Evolutionary conservation across 2,888 invertebrate genomes (phyloP), one percentile per base, ranked within the genome.

Genomic region (Cloeon dipterum): DNA sequence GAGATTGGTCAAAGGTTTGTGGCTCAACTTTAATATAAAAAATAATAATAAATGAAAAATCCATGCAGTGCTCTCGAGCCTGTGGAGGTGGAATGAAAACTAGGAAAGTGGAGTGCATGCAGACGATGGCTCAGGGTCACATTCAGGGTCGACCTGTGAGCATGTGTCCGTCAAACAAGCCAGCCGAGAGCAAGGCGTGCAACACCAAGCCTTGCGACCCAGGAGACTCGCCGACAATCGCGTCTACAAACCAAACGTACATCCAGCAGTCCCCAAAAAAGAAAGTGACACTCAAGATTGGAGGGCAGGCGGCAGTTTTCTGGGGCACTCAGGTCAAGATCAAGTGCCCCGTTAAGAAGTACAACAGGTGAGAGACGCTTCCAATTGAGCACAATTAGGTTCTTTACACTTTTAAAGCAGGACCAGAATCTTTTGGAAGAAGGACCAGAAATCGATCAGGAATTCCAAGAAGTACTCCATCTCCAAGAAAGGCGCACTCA

Each of bases 41-140:
- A 29, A 14, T 29, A 5, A 29, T 11, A 29, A 5, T 29, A 7
- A 5, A 29, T 11, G 23, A 7, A 7, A 23, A 14, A 32, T 7
- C 7, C 14, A 13, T 13, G 10, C 52, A 83, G 57, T 96, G 94
- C 53, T 82, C 83, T 11, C 81, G 78, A 53, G 70, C 81, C n/a
- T 96, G 94, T 52, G 91, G 89, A 0, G 82, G 81, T 11, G 94
- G 94, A 0, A 62, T 79, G 37, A 88, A 91, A 54, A 76, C 72
- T 37, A 68, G 94, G 45, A 68, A 71, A 43, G 73, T 79, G 26
- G 55, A 59, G 34, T 96, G 96, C 56, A 85, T 88, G 52, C 88
- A 91, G 59, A 73, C 83, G 42, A 81, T 88, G 74, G 83, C 86
- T 0, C 81, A 86, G 51, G 88, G 88, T n/a, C 82, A 82, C 52